Conservation (phyloP, 1,140 invertebrate genomes). For the Drosophila azteca region DNA sequence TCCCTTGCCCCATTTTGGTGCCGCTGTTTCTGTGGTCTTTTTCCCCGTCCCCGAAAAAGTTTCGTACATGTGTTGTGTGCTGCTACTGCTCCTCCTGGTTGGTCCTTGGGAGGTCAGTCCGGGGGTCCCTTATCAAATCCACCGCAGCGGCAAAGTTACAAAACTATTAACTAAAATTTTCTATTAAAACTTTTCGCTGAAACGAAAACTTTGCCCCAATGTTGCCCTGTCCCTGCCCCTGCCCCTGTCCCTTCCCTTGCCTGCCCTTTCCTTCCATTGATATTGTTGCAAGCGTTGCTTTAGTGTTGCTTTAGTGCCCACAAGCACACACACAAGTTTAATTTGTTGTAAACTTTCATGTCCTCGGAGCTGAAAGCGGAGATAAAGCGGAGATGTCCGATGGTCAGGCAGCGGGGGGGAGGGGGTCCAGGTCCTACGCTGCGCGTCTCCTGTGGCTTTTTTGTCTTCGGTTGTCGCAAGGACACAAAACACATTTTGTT, state of each 20-base stretch:
- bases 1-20: conserved; percentile 11
- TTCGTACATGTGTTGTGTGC: conserved; percentile 62
- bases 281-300: not conserved
- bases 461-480: conserved; percentile 41
- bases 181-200: conserved; percentile 75
- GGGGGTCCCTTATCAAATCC: conserved; percentile 76
- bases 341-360: conserved; percentile 77
- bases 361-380: conserved; percentile 54
- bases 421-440: conserved; percentile 15
- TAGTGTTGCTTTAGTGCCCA: conserved; percentile 43
- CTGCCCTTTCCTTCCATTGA: conserved; percentile 15
- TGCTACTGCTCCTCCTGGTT: not conserved
- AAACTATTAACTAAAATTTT: conserved; percentile 82
- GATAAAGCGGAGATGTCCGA: conserved; percentile 38
- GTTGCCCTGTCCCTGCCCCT: conserved; percentile 27
- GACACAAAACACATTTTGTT: conserved; percentile 19
- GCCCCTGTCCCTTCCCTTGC: too few species aligned
- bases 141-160: conserved; percentile 66
- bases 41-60: conserved; percentile 36
- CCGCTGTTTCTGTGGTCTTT: conserved; percentile 41
- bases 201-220: conserved; percentile 48
- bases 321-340: conserved; percentile 66
- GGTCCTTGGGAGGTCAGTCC: conserved; percentile 37
- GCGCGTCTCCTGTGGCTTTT: conserved; percentile 41
- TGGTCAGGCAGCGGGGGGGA: not conserved